Base-by-base conservation (phyloP, 2,797 vertebrate species). In the Thamnophis elegans region DNA sequence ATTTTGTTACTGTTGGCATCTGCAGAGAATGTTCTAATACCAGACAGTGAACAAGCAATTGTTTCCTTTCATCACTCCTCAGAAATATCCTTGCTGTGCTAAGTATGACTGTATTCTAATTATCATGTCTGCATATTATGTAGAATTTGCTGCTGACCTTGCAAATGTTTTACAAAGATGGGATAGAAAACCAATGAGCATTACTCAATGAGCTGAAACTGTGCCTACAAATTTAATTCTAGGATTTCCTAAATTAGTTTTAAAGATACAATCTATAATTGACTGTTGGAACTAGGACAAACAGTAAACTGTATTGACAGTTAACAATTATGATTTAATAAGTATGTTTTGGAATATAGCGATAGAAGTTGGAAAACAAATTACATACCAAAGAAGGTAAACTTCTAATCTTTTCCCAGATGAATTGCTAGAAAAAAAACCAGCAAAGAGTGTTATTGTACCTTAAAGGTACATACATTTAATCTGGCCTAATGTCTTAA, bases 1-100 rank as follows among this genome's bases (percentile, higher is more conserved):
- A 12, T 90, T 60, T 60, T 89, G 56, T 85, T 78, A 62, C 54
- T 62, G 32, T 55, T 90, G 54, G 56, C 53, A 51, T 91, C 87
- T 86, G 90, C 90, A 89, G 36, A 47, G 36, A 91, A 91, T 89
- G 60, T 93, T 89, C 90, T 91, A 59, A n/a, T 86, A 18, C 26
- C 14, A 68, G 36, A 54, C 62, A 86, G 7, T 68, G 78, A 73
- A 89, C 58, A 59, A 88, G 62, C 55, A 18, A 42, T 88, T 93
- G 62, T 90, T 93, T 56, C 16, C 16, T 88, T 9, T 87, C 54
- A 53, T 54, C 55, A n/a, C 42, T 90, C 60, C 90, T 28, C 28
- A 89, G 16, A 78, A 87, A 20, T 54, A 78, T 59, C 53, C 56
- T 2, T 92, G 32, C 32, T 68, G 58, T 82, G 22, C 54, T 58